These are phyloP conservation scores for Pteropus rufus DNA, from an alignment of 2,797 vertebrate genomes.

Conservation along the genomic window DNA sequence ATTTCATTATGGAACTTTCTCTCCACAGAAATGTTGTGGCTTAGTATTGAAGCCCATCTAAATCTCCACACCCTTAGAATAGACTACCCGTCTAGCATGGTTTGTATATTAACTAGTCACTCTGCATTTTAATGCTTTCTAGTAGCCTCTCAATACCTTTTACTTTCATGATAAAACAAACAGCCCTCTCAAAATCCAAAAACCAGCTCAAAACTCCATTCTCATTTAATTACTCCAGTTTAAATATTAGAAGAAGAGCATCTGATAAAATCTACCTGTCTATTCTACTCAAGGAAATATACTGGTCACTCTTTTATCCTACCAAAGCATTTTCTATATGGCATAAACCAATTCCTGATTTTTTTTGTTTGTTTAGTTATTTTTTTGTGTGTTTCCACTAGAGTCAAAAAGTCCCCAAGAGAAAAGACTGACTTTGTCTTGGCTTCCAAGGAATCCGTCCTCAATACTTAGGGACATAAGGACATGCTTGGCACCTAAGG, in stretches of 20 bases:
- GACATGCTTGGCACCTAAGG: not conserved
- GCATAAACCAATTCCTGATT: not conserved
- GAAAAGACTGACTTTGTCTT: not conserved
- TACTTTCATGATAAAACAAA: not conserved
- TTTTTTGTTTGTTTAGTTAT: not conserved
- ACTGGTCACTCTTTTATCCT: not conserved
- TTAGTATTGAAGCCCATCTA: not conserved
- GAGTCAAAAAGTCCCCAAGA: not conserved
- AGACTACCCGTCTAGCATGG: not conserved
- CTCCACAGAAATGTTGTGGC: not conserved
- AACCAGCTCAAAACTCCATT: not conserved
- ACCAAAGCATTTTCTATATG: not conserved
- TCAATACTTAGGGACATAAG: not conserved
- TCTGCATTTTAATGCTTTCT: not conserved
- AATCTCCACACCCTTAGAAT: not conserved
- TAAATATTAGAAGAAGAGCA: not conserved
- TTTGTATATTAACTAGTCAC: rapidly evolving
- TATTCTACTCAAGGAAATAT: not conserved
- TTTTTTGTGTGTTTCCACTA: not conserved
- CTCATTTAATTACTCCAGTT: not conserved
- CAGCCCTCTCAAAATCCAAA: not conserved
- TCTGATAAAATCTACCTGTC: not conserved
- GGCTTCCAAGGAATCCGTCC: not conserved
- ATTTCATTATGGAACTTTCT: not conserved
- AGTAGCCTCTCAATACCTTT: not conserved